Evolutionary conservation across 2,113 vertebrate genomes (phyloP).

Genomic region (Saimiri boliviensis): DNA sequence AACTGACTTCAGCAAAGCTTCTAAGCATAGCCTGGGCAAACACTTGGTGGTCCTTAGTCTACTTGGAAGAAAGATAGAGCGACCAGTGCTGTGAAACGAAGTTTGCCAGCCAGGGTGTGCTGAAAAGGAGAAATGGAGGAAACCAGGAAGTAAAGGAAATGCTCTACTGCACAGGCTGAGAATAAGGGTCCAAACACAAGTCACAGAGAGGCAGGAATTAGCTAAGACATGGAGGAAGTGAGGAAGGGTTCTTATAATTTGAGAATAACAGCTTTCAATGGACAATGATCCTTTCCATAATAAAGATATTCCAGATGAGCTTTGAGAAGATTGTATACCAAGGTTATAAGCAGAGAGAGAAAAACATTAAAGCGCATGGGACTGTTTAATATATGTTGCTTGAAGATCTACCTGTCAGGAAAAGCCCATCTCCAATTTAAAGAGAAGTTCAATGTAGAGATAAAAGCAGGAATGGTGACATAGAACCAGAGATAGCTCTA

Average conservation of each 20-base stretch:
- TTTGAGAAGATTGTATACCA: neutral
- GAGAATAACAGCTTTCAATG: neutral
- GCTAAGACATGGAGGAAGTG: neutral
- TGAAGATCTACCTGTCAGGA: neutral
- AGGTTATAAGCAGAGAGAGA: neutral
- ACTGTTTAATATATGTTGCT: neutral
- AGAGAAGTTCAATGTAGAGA: neutral
- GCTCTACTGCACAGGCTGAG: neutral
- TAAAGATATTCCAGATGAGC: slow-evolving; percentile 6
- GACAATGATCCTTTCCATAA: neutral
- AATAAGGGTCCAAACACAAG: too few relatives aligned
- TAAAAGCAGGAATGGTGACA: neutral
- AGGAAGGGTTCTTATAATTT: neutral
- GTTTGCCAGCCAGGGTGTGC: neutral
- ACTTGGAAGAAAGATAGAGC: neutral
- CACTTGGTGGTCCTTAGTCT: neutral
- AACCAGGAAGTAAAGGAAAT: neutral
- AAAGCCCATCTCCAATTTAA: neutral
- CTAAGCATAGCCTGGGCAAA: neutral
- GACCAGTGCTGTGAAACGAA: neutral
- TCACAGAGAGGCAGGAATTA: neutral
- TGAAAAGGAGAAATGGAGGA: neutral
- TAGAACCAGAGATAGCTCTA: neutral
- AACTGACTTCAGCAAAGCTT: neutral
- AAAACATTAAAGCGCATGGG: neutral